Evolutionary conservation across 2,888 invertebrate species (phyloP).

Genomic region (Leptopilina myrica): DNA sequence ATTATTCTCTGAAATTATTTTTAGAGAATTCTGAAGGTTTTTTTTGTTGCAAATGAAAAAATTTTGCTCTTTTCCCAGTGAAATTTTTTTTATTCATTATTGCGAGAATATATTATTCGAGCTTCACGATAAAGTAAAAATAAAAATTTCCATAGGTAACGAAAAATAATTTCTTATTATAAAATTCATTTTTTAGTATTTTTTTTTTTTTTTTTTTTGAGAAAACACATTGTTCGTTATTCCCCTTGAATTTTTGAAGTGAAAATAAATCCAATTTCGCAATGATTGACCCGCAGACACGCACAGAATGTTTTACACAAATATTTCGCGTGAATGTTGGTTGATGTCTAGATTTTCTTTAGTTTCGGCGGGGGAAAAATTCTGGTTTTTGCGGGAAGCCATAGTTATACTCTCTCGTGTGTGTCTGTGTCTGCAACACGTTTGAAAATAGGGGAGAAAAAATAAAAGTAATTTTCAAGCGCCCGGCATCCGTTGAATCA

Average conservation of each 20-base stretch:
- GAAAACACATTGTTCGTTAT: too few species aligned
- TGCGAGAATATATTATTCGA: too few species aligned
- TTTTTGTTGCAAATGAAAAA: too few species aligned
- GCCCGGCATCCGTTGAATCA: conserved; percentile 33
- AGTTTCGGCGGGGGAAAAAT: not conserved
- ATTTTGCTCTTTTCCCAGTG: too few species aligned
- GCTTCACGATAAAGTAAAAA: too few species aligned
- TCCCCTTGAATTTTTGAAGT: not conserved
- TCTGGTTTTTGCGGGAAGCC: conserved; percentile 20
- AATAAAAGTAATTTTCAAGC: conserved; percentile 32
- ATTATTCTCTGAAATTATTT: too few species aligned
- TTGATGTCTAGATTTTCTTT: not conserved
- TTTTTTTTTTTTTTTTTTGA: too few species aligned
- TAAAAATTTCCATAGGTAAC: too few species aligned
- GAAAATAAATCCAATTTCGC: not conserved
- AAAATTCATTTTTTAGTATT: too few species aligned
- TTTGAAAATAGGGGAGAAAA: not conserved
- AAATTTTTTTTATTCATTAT: too few species aligned
- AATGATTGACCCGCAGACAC: not conserved
- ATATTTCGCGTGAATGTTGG: not conserved
- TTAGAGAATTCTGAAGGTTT: too few species aligned
- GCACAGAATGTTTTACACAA: not conserved
- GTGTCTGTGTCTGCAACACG: not conserved
- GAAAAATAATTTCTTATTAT: too few species aligned
- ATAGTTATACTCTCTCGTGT: not conserved